Conservation (phyloP, 2,797 vertebrate species). For the Lagocephalus sceleratus region DNA sequence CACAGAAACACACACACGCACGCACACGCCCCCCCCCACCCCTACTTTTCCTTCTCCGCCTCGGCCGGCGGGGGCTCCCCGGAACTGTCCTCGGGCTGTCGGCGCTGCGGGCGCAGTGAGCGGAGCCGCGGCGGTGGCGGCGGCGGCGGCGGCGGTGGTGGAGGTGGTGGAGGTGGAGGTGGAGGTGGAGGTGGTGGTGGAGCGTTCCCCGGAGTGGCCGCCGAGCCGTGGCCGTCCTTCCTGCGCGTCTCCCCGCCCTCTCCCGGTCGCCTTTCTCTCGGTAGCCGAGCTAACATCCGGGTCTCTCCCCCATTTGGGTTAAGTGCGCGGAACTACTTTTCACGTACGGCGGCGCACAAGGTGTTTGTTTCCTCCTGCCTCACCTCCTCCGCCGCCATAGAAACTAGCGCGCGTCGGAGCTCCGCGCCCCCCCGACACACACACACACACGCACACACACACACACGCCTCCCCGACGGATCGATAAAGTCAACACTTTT, state of each 20-base stretch:
- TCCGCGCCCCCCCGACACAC: not conserved
- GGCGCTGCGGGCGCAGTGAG: constrained; percentile 62
- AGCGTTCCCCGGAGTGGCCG: constrained; percentile 75
- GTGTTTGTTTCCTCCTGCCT: constrained; percentile 14
- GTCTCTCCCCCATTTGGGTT: constrained; percentile 67
- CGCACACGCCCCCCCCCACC: no score
- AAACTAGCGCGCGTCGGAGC: constrained; percentile 63
- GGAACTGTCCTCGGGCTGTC: constrained; percentile 59
- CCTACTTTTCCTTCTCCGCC: constrained; percentile 34
- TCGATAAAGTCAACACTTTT: not conserved
- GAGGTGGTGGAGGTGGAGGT: no score
- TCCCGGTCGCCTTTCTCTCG: constrained; percentile 79
- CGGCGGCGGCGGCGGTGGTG: no score
- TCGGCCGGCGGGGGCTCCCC: constrained; percentile 49
- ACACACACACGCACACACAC: not conserved
- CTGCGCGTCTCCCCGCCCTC: constrained; percentile 76
- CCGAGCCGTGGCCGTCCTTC: constrained; percentile 73
- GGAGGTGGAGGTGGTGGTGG: no score
- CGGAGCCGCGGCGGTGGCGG: no score
- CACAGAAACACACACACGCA: no score
- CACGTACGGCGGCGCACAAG: constrained; percentile 51
- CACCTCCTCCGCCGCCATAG: constrained; percentile 61
- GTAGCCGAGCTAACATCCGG: constrained; percentile 81
- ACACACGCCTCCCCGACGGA: not conserved
- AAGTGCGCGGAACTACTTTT: constrained; percentile 82